phyloP scores from a whole-genome alignment of 2,797 vertebrate species.

The Labeo calbasu region DNA sequence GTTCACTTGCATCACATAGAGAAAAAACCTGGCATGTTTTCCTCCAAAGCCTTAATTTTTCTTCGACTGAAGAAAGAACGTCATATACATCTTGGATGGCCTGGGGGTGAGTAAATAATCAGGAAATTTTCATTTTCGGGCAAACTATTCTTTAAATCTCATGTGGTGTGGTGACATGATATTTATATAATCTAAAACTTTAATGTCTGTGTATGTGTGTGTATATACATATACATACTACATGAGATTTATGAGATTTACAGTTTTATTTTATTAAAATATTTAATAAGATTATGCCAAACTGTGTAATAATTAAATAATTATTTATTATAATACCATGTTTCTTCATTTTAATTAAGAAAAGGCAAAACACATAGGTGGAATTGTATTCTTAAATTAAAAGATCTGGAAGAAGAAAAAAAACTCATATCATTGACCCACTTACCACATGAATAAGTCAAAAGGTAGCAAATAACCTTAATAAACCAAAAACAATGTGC shows the following conservation, averaged over 20 bases:
- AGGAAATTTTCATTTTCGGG: background rate
- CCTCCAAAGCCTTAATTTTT: background rate
- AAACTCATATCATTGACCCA: background rate
- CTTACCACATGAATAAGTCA: constrained; percentile 19
- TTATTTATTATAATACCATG: background rate
- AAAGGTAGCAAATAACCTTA: constrained; percentile 33
- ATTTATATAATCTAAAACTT: background rate
- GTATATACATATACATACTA: background rate
- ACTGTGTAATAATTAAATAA: too few species aligned
- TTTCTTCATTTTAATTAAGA: background rate
- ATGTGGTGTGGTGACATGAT: background rate
- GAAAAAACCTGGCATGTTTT: background rate
- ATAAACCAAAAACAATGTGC: constrained; percentile 40
- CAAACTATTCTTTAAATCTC: background rate
- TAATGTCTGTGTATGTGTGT: background rate
- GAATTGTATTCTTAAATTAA: background rate
- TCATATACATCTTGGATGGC: background rate
- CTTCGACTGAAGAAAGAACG: background rate
- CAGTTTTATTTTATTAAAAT: background rate
- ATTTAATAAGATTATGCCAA: too few species aligned
- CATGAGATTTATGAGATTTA: background rate
- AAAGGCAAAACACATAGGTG: background rate
- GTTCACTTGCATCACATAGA: background rate
- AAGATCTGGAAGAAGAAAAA: background rate
- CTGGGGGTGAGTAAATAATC: constrained; percentile 4